Percentiles rank a stretch among this genome's conserved stretches.
These are phyloP conservation scores for Helostoma temminkii DNA, from an alignment of 2,797 vertebrate genomes.

Conservation along the genomic window DNA sequence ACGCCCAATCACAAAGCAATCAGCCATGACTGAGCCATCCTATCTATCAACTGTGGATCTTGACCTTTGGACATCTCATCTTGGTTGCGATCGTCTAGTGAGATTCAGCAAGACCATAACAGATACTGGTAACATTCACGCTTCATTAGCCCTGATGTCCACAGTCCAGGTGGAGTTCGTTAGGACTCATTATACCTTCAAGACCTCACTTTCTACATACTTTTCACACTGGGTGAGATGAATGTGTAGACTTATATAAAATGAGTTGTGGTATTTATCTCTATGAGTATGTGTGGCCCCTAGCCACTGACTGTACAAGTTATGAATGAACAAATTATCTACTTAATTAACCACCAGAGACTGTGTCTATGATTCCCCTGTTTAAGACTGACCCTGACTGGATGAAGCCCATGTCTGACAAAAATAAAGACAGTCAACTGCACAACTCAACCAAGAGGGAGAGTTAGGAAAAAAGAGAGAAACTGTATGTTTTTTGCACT, in stretches of 20 bases:
- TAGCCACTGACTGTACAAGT: conserved; percentile 49
- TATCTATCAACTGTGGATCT: conserved; percentile 35
- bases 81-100: conserved; percentile 27
- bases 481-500: not conserved
- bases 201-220: conserved; percentile 22
- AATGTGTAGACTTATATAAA: conserved; percentile 26
- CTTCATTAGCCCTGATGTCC: conserved; percentile 28
- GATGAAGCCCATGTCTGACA: conserved; percentile 18
- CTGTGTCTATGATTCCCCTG: conserved; percentile 27
- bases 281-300: conserved; percentile 20
- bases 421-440: conserved; percentile 26
- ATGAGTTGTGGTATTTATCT: conserved; percentile 1
- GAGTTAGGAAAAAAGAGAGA: not conserved
- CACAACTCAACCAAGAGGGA: not conserved
- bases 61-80: conserved; percentile 53
- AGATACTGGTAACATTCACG: conserved; percentile 3
- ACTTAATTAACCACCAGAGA: conserved; percentile 57
- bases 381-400: conserved; percentile 46
- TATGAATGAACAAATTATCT: conserved; percentile 65
- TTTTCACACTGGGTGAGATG: conserved; percentile 22
- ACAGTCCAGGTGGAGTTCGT: conserved; percentile 15
- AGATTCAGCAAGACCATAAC: conserved; percentile 12
- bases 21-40: conserved; percentile 29
- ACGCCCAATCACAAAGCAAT: conserved; percentile 62
- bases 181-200: conserved; percentile 7